phyloP scores from a whole-genome alignment of 2,888 invertebrate species.

The Busseola fusca region DNA sequence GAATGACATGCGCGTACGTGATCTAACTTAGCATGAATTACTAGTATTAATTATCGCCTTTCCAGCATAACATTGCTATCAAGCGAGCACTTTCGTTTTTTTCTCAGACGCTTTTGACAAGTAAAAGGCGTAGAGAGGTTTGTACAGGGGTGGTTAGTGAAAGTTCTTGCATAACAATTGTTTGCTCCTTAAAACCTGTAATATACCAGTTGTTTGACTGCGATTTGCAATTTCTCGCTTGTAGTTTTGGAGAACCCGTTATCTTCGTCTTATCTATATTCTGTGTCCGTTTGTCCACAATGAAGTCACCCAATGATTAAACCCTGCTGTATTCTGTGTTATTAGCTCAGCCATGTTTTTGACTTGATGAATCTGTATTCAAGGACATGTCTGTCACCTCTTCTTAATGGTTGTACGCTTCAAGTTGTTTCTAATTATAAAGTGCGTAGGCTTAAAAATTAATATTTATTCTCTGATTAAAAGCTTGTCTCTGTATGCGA shows the following conservation, averaged over 20 bases:
- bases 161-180: conserved; percentile 71
- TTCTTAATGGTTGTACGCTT: conserved; percentile 18
- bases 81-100: conserved; percentile 72
- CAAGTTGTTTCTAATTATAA: conserved; percentile 29
- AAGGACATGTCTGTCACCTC: conserved; percentile 38
- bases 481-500: conserved; percentile 9
- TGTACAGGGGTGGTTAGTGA: conserved; percentile 68
- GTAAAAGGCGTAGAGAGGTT: conserved; percentile 71
- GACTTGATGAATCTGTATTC: conserved; percentile 43
- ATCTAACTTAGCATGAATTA: conserved; percentile 66
- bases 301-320: conserved; percentile 72
- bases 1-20: conserved; percentile 61
- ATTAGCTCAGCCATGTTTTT: conserved; percentile 60
- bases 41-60: conserved; percentile 77
- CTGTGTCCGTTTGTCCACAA: conserved; percentile 69
- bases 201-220: conserved; percentile 36
- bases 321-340: conserved; percentile 61
- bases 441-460: conserved; percentile 18
- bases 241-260: conserved; percentile 47
- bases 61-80: conserved; percentile 65
- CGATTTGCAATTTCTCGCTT: conserved; percentile 16
- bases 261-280: conserved; percentile 58
- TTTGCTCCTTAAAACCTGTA: conserved; percentile 65
- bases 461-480: conserved; percentile 10
- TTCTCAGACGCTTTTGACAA: conserved; percentile 67